Base-by-base conservation (phyloP, 2,797 vertebrate genomes). In the Sebastes hubbsi region DNA sequence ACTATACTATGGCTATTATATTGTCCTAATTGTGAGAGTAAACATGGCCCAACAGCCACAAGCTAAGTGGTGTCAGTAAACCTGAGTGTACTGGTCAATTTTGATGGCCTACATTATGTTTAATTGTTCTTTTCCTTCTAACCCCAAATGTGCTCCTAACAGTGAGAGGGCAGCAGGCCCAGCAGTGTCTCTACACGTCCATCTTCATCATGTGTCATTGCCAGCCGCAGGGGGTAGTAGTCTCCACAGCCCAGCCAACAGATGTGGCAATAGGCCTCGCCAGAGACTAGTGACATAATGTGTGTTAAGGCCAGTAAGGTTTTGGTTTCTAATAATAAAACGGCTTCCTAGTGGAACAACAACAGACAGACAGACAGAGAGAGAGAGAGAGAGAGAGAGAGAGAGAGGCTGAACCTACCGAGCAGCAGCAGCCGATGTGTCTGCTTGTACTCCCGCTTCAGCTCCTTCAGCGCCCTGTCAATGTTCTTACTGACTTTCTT, bases 361-460 rank as follows among this genome's bases (percentile, higher is more conserved):
- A 84, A 18, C 27, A 38, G 36, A 38, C 13, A 38, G 13, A 38
- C 36, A 38, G 36, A 24, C 2, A 38, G 4, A 22, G 25, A 36
- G 4, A 16, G 18, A 80, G 38, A 71, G 67, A 24, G 67, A 38
- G 4, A 38, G 36, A 38, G 4, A 25, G 25, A 36, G 4, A 16
- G 18, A 80, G 38, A 71, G 67, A 24, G 67, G 22, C 70, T 22
- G 20, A 22, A 95, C 97, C 87, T 97, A 98, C 98, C 98, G 80
- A 99, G 95, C 86, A 99, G 96, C 84, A 99, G 97, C 91, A 99
- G 97, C 87, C 98, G 96, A 91, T 98, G 98, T 4, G 98, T 98
- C 93, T 97, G 97, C 91, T 97, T 98, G 81, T 98, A 97, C 91
- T 99, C 97, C 86, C 97, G 95, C 85, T 97, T 97, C 75, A 98